These are phyloP conservation scores for Platycheirus rosarum DNA, from an alignment of 2,888 invertebrate genomes.

Conservation along the genomic window DNA sequence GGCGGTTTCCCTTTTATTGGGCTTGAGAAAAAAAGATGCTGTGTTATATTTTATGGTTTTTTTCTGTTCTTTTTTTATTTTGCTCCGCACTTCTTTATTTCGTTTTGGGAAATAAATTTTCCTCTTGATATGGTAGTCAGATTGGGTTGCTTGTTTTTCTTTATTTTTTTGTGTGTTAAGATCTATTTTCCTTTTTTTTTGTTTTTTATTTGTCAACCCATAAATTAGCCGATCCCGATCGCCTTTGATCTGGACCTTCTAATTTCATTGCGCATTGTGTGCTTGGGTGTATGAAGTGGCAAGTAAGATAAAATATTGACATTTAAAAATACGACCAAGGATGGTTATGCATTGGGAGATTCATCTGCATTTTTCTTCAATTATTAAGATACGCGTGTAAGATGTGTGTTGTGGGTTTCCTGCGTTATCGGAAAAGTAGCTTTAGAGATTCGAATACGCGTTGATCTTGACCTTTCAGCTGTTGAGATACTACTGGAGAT, in stretches of 20 bases:
- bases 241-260: constrained; percentile 74
- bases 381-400: too few relatives aligned
- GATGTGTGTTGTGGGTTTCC: too few relatives aligned
- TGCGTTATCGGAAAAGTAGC: too few relatives aligned
- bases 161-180: constrained; percentile 59
- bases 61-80: constrained; percentile 27
- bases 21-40: constrained; percentile 34
- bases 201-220: constrained; percentile 71
- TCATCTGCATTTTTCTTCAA: constrained; percentile 62
- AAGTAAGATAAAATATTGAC: constrained; percentile 70
- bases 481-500: too few relatives aligned
- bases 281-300: constrained; percentile 66
- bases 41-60: constrained; percentile 58
- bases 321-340: constrained; percentile 57
- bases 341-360: constrained; percentile 15
- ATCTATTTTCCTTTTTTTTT: constrained; percentile 59
- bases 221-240: constrained; percentile 71
- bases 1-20: constrained; percentile 72
- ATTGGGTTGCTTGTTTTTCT: constrained; percentile 74
- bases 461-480: too few relatives aligned
- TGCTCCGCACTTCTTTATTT: constrained; percentile 58
- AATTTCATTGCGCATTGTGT: constrained; percentile 69
- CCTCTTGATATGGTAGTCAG: constrained; percentile 73
- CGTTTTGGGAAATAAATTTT: constrained; percentile 73
- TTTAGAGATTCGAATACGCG: too few relatives aligned